Evolutionary conservation across 1,140 invertebrate genomes (phyloP), one percentile per base, ranked within the genome.

Genomic region (Lepidotrigona ventralis): DNA sequence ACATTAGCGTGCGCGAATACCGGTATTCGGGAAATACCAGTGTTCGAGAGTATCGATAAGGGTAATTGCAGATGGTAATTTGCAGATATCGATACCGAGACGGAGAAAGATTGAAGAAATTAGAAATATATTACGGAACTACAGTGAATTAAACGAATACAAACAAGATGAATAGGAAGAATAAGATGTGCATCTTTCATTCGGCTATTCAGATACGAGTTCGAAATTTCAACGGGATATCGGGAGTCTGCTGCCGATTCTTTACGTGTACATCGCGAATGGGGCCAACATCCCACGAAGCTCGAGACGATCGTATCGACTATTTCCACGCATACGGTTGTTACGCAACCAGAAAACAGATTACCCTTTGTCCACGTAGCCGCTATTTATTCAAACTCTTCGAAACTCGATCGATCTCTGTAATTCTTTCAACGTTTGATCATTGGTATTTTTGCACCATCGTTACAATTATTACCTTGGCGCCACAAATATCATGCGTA

Each of bases 151-250:
- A 17, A 23, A 23, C 21, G 12, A 29, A 68, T 11, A 58, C 1
- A 23, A 33, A 33, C 33, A 3, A 33, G 33, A 39, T 33, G 23
- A 17, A 46, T 33, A 33, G 51, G 11, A 60, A 46, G 46, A 80
- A 33, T 39, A n/a, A 33, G 15, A 63, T 71, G 83, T 88, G 88
- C 86, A 88, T 85, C 84, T 71, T 88, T n/a, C 87, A 93, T 92
- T 33, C 90, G 86, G 92, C 33, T 92, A 92, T 92, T 92, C 91
- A 88, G 83, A 71, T 86, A 79, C 58, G 88, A 88, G 88, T 87
- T 86, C 89, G 90, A 92, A 92, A 92, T 93, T 91, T 90, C 88
- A 90, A 92, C 91, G 87, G 86, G 78, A 78, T 54, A 73, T 60
- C 53, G 75, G 46, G 68, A 9, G 51, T n/a, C n/a, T n/a, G 58